phyloP scores from a whole-genome alignment of 2,888 invertebrate genomes.

The Leucophenga montana region DNA sequence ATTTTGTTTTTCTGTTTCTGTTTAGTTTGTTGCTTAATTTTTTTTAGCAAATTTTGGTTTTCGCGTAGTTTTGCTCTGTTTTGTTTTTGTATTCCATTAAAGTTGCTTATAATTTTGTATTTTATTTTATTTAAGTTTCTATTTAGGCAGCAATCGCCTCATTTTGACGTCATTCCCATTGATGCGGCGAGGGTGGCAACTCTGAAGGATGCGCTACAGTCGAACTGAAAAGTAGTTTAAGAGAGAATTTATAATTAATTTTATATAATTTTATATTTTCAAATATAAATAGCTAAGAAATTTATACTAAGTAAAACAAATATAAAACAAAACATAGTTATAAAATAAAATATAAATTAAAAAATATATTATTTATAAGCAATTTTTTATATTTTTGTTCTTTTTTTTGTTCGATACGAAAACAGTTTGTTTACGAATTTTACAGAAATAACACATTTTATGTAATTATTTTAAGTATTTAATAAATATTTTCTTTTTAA shows the following conservation, averaged over 20 bases:
- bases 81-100: conserved; percentile 33
- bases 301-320: conserved; percentile 27
- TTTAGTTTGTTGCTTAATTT: conserved; percentile 15
- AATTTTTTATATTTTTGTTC: no score
- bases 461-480: no score
- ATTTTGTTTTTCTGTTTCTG: conserved; percentile 7
- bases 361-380: no score
- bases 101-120: conserved; percentile 31
- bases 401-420: no score
- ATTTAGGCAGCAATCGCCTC: conserved; percentile 74
- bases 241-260: conserved; percentile 26
- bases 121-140: conserved; percentile 47
- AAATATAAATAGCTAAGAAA: not conserved
- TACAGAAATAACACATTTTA: no score
- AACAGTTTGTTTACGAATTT: no score
- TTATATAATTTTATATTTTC: conserved; percentile 1
- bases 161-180: conserved; percentile 92
- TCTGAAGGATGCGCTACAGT: conserved; percentile 98
- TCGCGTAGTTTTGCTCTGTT: conserved; percentile 30
- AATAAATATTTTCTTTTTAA: no score
- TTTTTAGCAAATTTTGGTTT: conserved; percentile 25
- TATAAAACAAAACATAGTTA: conserved; percentile 29
- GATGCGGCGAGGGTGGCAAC: conserved; percentile 97
- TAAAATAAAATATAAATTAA: conserved; percentile 26
- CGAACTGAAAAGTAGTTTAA: conserved; percentile 79